Evolutionary conservation across 2,797 vertebrate genomes (phyloP).

Genomic region (Pelodytes ibericus): DNA sequence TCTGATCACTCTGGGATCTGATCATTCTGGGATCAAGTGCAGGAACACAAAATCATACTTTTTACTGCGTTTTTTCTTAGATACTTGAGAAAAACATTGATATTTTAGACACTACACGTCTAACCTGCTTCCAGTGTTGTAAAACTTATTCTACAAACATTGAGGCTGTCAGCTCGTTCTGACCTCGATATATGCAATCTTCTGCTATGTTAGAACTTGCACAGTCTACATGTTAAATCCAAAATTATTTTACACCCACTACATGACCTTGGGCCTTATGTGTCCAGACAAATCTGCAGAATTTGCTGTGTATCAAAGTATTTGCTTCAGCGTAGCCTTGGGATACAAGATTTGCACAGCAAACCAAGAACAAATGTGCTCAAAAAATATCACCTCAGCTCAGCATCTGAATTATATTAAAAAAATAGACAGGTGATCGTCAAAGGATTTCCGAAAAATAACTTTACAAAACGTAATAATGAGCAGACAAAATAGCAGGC

Average conservation of each 20-base stretch:
- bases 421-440: no score
- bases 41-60: neutral
- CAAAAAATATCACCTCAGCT: no score
- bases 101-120: constrained; percentile 26
- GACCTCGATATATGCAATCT: neutral
- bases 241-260: neutral
- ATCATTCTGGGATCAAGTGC: no score
- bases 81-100: no score
- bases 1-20: neutral
- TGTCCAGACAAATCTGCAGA: neutral
- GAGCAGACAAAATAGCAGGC: no score
- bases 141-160: neutral
- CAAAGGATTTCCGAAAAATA: no score
- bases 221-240: neutral
- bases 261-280: neutral
- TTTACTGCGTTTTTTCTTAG: no score
- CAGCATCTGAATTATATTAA: no score
- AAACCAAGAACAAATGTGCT: neutral
- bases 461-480: no score
- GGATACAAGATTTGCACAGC: neutral
- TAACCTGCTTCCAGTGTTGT: neutral
- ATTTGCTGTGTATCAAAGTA: neutral
- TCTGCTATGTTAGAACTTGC: constrained; percentile 23
- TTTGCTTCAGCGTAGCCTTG: neutral
- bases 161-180: neutral